Base-by-base conservation (phyloP, 2,888 invertebrate genomes). In the Noctua janthe region DNA sequence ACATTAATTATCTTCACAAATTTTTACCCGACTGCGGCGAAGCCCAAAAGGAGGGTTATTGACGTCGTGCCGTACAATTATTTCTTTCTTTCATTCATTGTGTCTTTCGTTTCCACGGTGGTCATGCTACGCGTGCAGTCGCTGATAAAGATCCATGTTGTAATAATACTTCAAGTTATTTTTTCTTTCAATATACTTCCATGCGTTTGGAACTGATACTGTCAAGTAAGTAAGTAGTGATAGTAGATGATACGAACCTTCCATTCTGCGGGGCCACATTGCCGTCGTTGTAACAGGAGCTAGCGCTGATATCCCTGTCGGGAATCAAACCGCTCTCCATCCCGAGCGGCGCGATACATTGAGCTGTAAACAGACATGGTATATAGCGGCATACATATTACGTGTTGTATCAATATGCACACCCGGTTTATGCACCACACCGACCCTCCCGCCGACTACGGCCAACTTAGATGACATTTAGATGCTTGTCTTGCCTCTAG, bases 201-300 rank as follows among this genome's bases (percentile, higher is more conserved):
- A 66, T 56, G 56, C 29, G 59, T 71, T 54, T 71, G 11, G 51
- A 54, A 75, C 70, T n/a, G 54, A 51, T 64, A 62, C 4, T 5
- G 10, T 20, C n/a, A 83, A 66, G 49, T 76, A 56, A 51, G 13
- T 49, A 67, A 75, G 64, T 47, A 72, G 54, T 39, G 23, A 10
- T 66, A 71, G 35, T 70, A 73, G 29, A 49, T 54, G 71, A 74
- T 76, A 90, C 91, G 51, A 81, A 99, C 99, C 99, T 98, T 95
- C 98, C 98, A 94, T 98, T 98, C 92, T 98, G 98, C 72, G 99
- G 98, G 88, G 99, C 99, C 84, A 99, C 99, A 94, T 98, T 98
- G 92, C 98, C 98, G 91, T 98, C 97, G 96, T 99, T 98, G 97
- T 98, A 99, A 89, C 98, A 98, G 71, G 99, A 99, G 95, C 98